These are phyloP conservation scores for Agelastica alni DNA, from an alignment of 2,888 invertebrate genomes.

Conservation along the genomic window DNA sequence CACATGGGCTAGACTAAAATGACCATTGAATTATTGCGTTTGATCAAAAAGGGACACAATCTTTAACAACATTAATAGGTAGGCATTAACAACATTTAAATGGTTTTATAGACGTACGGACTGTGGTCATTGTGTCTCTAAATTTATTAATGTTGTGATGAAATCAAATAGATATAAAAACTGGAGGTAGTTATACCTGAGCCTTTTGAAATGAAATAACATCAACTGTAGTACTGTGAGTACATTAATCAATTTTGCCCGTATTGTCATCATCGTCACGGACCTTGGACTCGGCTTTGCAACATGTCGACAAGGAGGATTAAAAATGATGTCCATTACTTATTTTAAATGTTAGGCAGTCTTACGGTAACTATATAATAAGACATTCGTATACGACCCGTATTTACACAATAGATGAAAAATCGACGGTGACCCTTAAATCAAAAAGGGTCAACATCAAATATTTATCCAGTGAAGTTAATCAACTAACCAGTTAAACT, in stretches of 20 bases:
- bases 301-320: conserved; percentile 44
- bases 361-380: conserved; percentile 41
- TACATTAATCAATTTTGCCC: conserved; percentile 32
- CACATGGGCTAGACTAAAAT: no score
- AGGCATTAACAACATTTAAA: conserved; percentile 5
- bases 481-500: conserved; percentile 51
- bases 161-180: conserved; percentile 13
- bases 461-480: conserved; percentile 47
- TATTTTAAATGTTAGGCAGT: conserved; percentile 46
- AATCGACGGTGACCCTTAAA: conserved; percentile 49
- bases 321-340: conserved; percentile 51
- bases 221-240: conserved; percentile 14
- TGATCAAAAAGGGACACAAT: no score
- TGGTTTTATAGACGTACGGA: conserved; percentile 13
- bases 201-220: conserved; percentile 8
- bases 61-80: no score
- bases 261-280: conserved; percentile 44
- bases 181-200: conserved; percentile 11
- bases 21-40: no score
- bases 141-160: conserved; percentile 22
- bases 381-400: conserved; percentile 41
- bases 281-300: conserved; percentile 41
- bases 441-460: conserved; percentile 50
- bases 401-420: conserved; percentile 51
- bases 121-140: conserved; percentile 5